A percentile compares a stretch with the other conserved stretches of the same genome.
Conservation (phyloP, 1,140 invertebrate genomes). For the Caenorhabditis brenneri region DNA sequence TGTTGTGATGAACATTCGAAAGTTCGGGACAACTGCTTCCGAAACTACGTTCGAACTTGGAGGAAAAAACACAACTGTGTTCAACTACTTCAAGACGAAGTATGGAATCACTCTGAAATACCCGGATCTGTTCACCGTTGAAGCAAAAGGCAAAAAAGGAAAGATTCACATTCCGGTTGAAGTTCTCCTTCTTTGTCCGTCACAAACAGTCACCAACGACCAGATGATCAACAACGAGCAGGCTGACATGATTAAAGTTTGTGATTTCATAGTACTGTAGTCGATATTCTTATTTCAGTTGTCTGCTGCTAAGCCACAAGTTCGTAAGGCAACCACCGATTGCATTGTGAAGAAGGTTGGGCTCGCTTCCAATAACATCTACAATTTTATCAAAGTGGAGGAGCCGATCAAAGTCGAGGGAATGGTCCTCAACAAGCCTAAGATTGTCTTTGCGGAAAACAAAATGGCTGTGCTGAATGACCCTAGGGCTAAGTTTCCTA, state of each 20-base stretch:
- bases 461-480: neutral
- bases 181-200: neutral
- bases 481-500: neutral
- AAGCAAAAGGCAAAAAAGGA: neutral
- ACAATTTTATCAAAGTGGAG: slow-evolving; percentile 17
- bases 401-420: neutral
- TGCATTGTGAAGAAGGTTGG: neutral
- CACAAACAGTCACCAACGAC: neutral
- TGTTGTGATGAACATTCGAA: neutral
- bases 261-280: neutral
- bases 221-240: slow-evolving; percentile 34
- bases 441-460: neutral
- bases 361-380: slow-evolving; percentile 6
- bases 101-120: slow-evolving; percentile 13
- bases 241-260: slow-evolving; percentile 16
- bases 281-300: neutral
- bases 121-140: neutral
- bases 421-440: neutral
- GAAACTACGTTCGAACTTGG: neutral
- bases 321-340: neutral
- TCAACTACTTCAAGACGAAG: neutral
- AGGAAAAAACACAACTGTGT: neutral
- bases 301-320: neutral
- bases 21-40: neutral
- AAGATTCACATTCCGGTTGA: neutral